Evolutionary conservation across 2,113 vertebrate genomes (phyloP).

Genomic region (Chaetodon auriga): DNA sequence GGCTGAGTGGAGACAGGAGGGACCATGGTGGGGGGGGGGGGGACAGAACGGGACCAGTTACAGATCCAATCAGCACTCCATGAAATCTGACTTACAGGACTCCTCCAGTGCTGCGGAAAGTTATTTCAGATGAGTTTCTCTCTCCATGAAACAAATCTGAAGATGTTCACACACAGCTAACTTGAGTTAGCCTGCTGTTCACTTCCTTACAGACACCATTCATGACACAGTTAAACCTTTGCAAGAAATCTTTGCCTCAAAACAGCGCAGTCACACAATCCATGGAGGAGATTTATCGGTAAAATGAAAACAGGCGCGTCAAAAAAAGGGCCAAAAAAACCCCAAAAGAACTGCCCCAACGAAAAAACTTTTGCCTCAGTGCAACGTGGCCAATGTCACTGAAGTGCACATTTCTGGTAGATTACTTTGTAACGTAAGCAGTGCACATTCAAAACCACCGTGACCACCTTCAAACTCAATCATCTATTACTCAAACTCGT

Average conservation of each 20-base stretch:
- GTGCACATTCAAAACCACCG: not conserved
- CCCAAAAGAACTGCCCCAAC: not conserved
- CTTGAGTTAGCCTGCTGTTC: not conserved
- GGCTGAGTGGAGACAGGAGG: slow-evolving; percentile 69
- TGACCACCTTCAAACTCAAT: not conserved
- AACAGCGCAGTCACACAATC: not conserved
- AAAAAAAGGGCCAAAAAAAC: not conserved
- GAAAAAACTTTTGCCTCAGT: not conserved
- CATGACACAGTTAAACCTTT: not conserved
- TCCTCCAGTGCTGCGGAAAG: not conserved
- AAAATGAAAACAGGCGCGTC: not conserved
- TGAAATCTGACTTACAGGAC: slow-evolving; percentile 40
- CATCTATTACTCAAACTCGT: not conserved
- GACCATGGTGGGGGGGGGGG: slow-evolving; percentile 3
- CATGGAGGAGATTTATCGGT: not conserved
- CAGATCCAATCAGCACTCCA: slow-evolving; percentile 52
- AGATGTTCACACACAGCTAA: not conserved
- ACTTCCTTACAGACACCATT: not conserved
- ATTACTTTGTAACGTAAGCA: not conserved
- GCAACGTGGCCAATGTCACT: not conserved
- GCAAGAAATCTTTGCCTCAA: not conserved
- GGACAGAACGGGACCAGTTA: slow-evolving; percentile 37
- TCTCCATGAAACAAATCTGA: not conserved
- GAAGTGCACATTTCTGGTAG: not conserved
- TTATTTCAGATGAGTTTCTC: not conserved